A percentile compares a stretch with the other conserved stretches of the same genome.
These are phyloP conservation scores for Hephaestus fuliginosus DNA, from an alignment of 2,797 vertebrate species.

Conservation along the genomic window DNA sequence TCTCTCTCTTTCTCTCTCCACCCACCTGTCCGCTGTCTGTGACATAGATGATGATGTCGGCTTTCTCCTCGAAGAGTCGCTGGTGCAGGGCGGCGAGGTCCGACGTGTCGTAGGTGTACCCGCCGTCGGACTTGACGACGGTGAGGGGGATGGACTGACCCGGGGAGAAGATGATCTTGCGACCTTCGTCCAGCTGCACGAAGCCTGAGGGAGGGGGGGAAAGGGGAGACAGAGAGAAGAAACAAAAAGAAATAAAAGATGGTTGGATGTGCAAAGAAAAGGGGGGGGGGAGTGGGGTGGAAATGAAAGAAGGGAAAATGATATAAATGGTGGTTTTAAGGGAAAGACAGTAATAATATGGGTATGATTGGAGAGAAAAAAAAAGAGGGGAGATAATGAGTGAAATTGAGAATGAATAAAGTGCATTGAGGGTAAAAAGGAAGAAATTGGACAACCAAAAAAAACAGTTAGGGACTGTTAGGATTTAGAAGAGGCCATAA, in stretches of 20 bases:
- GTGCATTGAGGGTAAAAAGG: not conserved
- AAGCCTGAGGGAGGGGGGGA: constrained; percentile 81
- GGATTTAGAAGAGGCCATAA: not conserved
- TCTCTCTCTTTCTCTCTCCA: not conserved
- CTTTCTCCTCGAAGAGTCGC: constrained; percentile 90
- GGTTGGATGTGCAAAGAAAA: not conserved
- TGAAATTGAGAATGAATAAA: not conserved
- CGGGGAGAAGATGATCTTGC: constrained; percentile 92
- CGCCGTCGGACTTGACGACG: constrained; percentile 95
- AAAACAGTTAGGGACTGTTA: rapidly evolving
- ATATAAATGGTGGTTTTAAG: not conserved
- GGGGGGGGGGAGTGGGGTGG: too few species aligned
- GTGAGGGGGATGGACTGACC: constrained; percentile 93
- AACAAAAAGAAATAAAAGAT: not conserved
- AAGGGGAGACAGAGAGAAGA: not conserved
- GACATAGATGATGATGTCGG: constrained; percentile 93
- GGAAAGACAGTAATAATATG: not conserved
- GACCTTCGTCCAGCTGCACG: constrained; percentile 92
- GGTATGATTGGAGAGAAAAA: not conserved
- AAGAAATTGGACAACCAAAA: too few species aligned
- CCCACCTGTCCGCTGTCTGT: constrained; percentile 94
- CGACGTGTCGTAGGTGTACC: constrained; percentile 97
- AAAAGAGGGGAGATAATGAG: not conserved
- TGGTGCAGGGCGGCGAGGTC: constrained; percentile 95
- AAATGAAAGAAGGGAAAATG: not conserved